Percentiles rank a stretch among this genome's conserved stretches.
phyloP scores from a whole-genome alignment of 2,797 vertebrate species.

The Furcifer pardalis region DNA sequence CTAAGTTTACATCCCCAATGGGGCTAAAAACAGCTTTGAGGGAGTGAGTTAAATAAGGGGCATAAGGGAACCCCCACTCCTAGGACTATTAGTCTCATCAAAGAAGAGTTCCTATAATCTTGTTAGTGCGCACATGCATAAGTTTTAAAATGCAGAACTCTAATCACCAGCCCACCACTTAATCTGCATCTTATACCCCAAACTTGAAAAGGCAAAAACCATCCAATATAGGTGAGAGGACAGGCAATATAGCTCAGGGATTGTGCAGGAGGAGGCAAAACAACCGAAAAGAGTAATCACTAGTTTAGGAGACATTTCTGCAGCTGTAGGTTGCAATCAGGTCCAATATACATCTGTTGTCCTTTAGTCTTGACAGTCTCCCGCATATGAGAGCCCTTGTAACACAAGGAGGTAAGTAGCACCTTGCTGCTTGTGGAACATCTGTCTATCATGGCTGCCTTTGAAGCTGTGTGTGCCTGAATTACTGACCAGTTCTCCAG shows the following conservation, averaged over 20 bases:
- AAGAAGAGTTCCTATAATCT: neutral
- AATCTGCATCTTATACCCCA: neutral
- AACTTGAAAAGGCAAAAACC: neutral
- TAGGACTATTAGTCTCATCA: neutral
- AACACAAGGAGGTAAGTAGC: neutral
- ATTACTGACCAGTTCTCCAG: neutral
- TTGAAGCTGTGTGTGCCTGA: neutral
- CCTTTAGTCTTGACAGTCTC: neutral
- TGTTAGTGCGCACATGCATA: too few species aligned
- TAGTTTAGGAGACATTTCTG: neutral
- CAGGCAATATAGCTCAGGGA: neutral
- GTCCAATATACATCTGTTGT: neutral
- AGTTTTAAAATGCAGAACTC: neutral
- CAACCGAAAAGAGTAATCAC: neutral
- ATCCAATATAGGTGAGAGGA: neutral
- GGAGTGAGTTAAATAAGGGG: neutral
- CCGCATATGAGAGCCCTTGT: neutral
- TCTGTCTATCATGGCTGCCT: neutral
- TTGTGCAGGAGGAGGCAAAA: neutral
- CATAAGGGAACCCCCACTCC: neutral
- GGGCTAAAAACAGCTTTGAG: neutral
- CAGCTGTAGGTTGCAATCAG: neutral
- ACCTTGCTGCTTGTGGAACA: neutral
- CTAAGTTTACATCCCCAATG: too few species aligned
- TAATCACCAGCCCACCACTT: neutral